Conservation (phyloP, 1,140 invertebrate genomes). For the Bombus ignitus region DNA sequence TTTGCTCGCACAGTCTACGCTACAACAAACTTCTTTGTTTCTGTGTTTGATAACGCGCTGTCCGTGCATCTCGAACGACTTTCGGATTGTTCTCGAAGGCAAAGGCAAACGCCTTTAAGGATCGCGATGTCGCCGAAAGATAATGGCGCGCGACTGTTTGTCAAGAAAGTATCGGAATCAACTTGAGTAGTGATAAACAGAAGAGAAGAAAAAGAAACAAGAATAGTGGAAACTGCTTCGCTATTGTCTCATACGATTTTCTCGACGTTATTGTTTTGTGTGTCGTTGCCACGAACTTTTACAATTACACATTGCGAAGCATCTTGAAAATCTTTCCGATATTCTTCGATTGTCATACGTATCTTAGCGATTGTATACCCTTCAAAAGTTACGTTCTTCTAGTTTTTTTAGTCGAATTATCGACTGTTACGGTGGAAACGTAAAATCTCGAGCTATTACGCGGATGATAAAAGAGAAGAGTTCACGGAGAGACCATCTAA, state of each 20-base stretch:
- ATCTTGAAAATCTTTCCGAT: slow-evolving; percentile 18
- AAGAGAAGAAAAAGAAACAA: slow-evolving; percentile 8
- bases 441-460: too few species aligned
- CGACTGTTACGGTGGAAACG: too few species aligned
- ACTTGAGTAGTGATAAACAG: slow-evolving; percentile 6
- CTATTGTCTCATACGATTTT: slow-evolving; percentile 64
- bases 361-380: not conserved
- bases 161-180: slow-evolving; percentile 25
- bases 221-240: slow-evolving; percentile 7
- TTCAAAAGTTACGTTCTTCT: not conserved
- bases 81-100: not conserved
- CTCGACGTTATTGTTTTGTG: slow-evolving; percentile 65
- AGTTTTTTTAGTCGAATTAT: too few species aligned
- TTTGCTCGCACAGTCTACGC: slow-evolving; percentile 13
- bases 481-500: too few species aligned
- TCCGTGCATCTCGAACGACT: not conserved
- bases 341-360: not conserved
- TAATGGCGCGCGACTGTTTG: slow-evolving; percentile 47
- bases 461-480: too few species aligned
- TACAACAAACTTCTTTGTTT: slow-evolving; percentile 57
- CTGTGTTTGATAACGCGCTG: slow-evolving; percentile 51
- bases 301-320: slow-evolving; percentile 44
- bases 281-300: slow-evolving; percentile 56
- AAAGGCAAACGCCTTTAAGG: slow-evolving; percentile 47
- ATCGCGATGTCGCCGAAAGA: slow-evolving; percentile 48